phyloP scores from a whole-genome alignment of 2,113 vertebrate genomes.

The Crypturellus undulatus region DNA sequence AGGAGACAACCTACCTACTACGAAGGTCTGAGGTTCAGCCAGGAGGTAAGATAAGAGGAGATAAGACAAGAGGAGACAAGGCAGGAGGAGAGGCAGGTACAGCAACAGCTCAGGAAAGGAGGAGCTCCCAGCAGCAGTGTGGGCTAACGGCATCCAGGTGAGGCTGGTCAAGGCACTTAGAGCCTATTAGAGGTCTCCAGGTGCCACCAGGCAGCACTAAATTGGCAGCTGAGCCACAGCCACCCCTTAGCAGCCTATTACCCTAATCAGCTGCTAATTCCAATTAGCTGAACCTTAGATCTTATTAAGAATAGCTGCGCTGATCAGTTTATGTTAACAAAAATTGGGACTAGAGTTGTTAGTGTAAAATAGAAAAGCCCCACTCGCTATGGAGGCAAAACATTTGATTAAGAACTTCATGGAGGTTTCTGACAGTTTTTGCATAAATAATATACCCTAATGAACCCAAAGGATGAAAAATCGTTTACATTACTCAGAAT shows the following conservation, averaged over 20 bases:
- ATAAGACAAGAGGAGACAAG: neutral
- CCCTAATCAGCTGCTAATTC: neutral
- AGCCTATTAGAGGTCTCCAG: neutral
- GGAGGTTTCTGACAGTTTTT: neutral
- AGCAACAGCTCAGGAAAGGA: accelerated
- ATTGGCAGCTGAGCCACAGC: neutral
- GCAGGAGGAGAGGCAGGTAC: neutral
- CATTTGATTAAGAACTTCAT: neutral
- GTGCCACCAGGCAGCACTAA: neutral
- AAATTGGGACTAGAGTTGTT: neutral
- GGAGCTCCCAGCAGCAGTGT: neutral
- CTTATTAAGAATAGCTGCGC: neutral
- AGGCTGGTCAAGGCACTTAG: neutral
- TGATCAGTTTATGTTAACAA: neutral
- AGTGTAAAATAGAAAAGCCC: neutral
- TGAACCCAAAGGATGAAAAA: neutral
- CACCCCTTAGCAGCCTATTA: neutral
- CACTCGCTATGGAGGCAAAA: neutral
- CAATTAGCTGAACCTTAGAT: neutral
- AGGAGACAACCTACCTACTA: neutral
- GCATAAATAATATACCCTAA: neutral
- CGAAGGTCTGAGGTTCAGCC: neutral
- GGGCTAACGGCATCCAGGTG: accelerated
- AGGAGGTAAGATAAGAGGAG: neutral
- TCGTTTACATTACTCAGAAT: neutral